Evolutionary conservation across 2,113 vertebrate species (phyloP), one percentile per base, ranked within the genome.

Genomic region (Oncorhynchus masou): DNA sequence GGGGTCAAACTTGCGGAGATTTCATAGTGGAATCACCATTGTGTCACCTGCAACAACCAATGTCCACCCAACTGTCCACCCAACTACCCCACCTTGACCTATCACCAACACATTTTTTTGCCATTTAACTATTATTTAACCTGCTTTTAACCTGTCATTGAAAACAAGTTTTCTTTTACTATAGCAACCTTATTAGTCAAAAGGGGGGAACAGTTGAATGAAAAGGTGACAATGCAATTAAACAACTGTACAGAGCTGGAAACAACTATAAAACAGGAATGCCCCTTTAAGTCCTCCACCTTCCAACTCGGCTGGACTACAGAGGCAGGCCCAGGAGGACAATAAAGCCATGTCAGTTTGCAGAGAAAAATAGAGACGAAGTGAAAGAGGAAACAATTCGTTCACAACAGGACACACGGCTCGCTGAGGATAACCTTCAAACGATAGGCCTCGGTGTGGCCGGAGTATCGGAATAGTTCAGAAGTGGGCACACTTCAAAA

Each of bases 401-500:
- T 94, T 95, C 95, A 94, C 94, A 96, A 96, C 91, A 94, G 95
- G 94, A 96, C 94, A 91, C 90, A 85, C 92, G 94, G 96, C 39
- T 45, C 2, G 2, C 82, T 79, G 86, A 97, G 96, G 96, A 96
- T 97, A 96, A 96, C 95, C 98, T 97, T 99, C 96, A 98, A 98
- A 98, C 51, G 97, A 94, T 94, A 22, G 25, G 7, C 25, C 13
- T 29, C 4, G 93, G 94, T 91, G 93, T 54, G 93, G 94, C 91
- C 94, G 84, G 80, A 90, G 89, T 93, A 94, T 94, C 94, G 90
- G 91, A 93, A 95, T 95, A 95, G 96, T 96, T 96, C 93, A 93
- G 95, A 95, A 95, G 95, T 93, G 95, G 51, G 95, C 92, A 94
- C 92, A 94, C 96, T 97, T 99, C 97, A 99, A 99, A 98, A 94